A percentile compares a stretch with the other conserved stretches of the same genome.
phyloP scores from a whole-genome alignment of 2,888 invertebrate species.

The Amphiduros pacificus region DNA sequence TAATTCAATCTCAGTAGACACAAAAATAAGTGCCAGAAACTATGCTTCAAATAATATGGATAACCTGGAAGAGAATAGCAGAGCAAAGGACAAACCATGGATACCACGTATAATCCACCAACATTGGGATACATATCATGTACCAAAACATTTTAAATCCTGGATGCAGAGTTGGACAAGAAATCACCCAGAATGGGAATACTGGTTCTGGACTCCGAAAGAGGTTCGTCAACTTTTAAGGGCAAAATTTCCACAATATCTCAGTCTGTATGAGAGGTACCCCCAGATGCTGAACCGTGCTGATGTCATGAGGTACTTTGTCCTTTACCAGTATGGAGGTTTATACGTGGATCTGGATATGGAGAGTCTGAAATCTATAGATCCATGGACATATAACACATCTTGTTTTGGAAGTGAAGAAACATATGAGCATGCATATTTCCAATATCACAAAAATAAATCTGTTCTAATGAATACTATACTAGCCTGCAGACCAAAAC shows the following conservation, averaged over 20 bases:
- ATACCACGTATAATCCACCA: slow-evolving; percentile 33
- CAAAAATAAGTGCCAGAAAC: too few relatives aligned
- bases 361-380: slow-evolving; percentile 24
- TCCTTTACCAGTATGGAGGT: slow-evolving; percentile 31
- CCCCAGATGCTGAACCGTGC: slow-evolving; percentile 23
- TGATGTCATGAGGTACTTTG: slow-evolving; percentile 31
- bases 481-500: slow-evolving; percentile 24
- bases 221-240: slow-evolving; percentile 45
- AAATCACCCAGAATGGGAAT: slow-evolving; percentile 52
- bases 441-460: slow-evolving; percentile 18
- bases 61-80: too few relatives aligned
- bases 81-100: too few relatives aligned
- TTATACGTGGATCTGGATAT: slow-evolving; percentile 33
- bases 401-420: slow-evolving; percentile 30
- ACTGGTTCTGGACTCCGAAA: slow-evolving; percentile 55
- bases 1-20: too few relatives aligned
- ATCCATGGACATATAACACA: slow-evolving; percentile 21
- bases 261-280: slow-evolving; percentile 25
- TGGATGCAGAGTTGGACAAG: slow-evolving; percentile 42
- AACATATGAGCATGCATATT: slow-evolving; percentile 26
- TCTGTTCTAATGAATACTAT: slow-evolving; percentile 28
- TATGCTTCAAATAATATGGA: too few relatives aligned
- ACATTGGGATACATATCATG: slow-evolving; percentile 27
- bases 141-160: slow-evolving; percentile 20
- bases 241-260: slow-evolving; percentile 34